Evolutionary conservation across 1,140 invertebrate species (phyloP).

Genomic region (Micrasema longulum): DNA sequence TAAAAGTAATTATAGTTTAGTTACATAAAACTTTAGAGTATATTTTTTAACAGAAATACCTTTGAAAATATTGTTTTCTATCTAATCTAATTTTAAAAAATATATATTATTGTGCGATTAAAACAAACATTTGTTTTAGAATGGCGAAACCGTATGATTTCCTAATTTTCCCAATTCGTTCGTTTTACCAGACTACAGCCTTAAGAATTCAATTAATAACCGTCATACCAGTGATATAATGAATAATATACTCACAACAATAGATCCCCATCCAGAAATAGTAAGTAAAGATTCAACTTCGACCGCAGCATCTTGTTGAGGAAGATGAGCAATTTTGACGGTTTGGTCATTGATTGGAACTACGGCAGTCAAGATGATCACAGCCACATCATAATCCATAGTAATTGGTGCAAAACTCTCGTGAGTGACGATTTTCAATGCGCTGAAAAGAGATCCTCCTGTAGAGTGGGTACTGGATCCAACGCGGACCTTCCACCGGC

Average conservation of each 20-base stretch:
- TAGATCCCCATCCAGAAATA: slow-evolving; percentile 63
- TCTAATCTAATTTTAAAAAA: no score
- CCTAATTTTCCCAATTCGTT: no score
- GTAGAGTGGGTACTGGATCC: slow-evolving; percentile 41
- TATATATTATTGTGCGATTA: no score
- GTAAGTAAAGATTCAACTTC: slow-evolving; percentile 53
- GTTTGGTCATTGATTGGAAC: slow-evolving; percentile 9
- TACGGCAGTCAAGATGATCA: slow-evolving; percentile 7
- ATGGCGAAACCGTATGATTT: no score
- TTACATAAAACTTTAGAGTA: no score
- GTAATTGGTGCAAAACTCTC: slow-evolving; percentile 5
- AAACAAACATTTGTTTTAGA: no score
- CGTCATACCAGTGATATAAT: no score
- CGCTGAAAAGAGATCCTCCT: slow-evolving; percentile 32
- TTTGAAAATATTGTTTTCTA: no score
- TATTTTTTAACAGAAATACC: no score
- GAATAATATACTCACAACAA: slow-evolving; percentile 43
- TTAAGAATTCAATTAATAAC: no score
- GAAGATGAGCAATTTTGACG: slow-evolving; percentile 29
- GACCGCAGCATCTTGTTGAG: slow-evolving; percentile 50
- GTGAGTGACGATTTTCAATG: slow-evolving; percentile 27
- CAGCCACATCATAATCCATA: slow-evolving; percentile 41
- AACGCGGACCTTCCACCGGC: slow-evolving; percentile 44
- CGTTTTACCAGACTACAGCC: no score
- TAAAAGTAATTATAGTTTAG: no score